These are phyloP conservation scores for Drosophila tropicalis DNA, from an alignment of 1,140 invertebrate genomes.

Conservation along the genomic window DNA sequence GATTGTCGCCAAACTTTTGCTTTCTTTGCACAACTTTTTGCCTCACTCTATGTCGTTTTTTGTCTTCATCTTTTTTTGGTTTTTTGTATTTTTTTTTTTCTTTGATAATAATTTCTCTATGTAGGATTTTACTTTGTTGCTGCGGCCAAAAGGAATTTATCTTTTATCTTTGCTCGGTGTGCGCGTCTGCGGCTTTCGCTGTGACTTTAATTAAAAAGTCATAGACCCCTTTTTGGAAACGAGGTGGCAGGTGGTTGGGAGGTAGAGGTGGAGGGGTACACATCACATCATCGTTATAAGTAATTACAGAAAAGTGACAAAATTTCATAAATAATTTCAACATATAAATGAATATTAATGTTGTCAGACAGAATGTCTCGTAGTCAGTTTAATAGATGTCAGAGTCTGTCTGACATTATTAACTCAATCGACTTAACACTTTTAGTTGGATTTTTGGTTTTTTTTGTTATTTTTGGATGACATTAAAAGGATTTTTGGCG, in stretches of 20 bases:
- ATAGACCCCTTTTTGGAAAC: slow-evolving; percentile 34
- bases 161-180: slow-evolving; percentile 28
- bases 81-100: slow-evolving; percentile 9
- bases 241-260: background rate
- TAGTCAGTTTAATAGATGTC: slow-evolving; percentile 53
- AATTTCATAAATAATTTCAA: slow-evolving; percentile 55
- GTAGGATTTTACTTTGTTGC: slow-evolving; percentile 46
- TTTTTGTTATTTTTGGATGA: slow-evolving; percentile 22
- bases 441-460: background rate
- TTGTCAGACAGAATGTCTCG: slow-evolving; percentile 46
- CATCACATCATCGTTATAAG: slow-evolving; percentile 13
- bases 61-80: slow-evolving; percentile 15
- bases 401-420: slow-evolving; percentile 45
- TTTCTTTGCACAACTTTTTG: slow-evolving; percentile 50
- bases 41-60: slow-evolving; percentile 5
- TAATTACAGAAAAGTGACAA: slow-evolving; percentile 58
- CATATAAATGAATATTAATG: slow-evolving; percentile 77
- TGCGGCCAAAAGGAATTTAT: slow-evolving; percentile 12
- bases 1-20: slow-evolving; percentile 73
- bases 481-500: slow-evolving; percentile 63
- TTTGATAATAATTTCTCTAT: slow-evolving; percentile 61
- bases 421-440: slow-evolving; percentile 61
- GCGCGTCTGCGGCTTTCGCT: slow-evolving; percentile 31
- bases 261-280: too few species aligned
- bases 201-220: slow-evolving; percentile 67